Evolutionary conservation across 2,113 vertebrate genomes (phyloP), one percentile per base, ranked within the genome.

Genomic region (Mohoua ochrocephala): DNA sequence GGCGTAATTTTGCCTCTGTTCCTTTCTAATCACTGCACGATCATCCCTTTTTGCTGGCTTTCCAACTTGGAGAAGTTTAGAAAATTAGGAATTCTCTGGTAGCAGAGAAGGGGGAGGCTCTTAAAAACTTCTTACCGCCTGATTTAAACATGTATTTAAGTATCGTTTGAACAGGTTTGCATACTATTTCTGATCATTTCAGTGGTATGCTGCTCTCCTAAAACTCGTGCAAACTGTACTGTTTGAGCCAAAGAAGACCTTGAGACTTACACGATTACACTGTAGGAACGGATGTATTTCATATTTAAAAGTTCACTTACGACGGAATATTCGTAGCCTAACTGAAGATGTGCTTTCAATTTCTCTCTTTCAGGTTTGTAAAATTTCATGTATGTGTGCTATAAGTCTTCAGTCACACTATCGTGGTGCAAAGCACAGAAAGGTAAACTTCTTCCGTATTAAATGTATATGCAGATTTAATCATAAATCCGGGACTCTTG

Each of bases 381-480:
- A 92, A 53, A 84, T 97, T 83, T 93, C 67, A 3, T 96, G 97
- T 77, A 81, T 88, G 91, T 91, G 93, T 65, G 88, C 94, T 49
- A 28, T 85, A 75, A 93, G 61, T 59, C 95, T 97, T 69, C 96
- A 95, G 90, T 94, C 87, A 31, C 96, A 97, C 94, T 97, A 89
- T 24, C 61, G 89, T 87, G 97, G 96, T 80, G 64, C 73, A 74
- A 97, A 91, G 74, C 96, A 97, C 8, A 95, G 65, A 91, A 97
- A 97, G 96, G 96, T 97, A 97, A 97, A 23, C 10, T 31, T 83
- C 74, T 79, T 53, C 60, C 12, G 3, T 83, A 13, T 42, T 83
- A 57, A 60, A 15, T 57, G 7, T 50, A 6, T 67, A 7, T 60
- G 23, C 44, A 44, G 41, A 20, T 53, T 54, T 77, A 57, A 20